These are phyloP conservation scores for Drosophila formosana DNA, from an alignment of 2,888 invertebrate species.

Conservation along the genomic window DNA sequence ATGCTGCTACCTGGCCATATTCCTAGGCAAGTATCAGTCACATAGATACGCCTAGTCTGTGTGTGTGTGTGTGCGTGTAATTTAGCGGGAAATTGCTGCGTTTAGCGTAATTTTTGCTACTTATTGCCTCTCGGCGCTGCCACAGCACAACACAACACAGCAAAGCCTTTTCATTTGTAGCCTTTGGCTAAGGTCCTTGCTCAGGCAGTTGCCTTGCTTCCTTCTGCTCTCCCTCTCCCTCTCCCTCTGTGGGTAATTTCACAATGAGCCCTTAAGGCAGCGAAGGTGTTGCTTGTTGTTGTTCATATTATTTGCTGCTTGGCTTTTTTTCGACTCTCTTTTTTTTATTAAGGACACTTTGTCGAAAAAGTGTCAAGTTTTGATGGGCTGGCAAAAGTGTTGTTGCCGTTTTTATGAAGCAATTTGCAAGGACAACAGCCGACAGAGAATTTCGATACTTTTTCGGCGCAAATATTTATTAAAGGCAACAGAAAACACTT, in stretches of 20 bases:
- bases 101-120: constrained; percentile 80
- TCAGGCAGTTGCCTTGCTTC: constrained; percentile 4
- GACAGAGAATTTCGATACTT: not conserved
- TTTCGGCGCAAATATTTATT: not conserved
- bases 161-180: constrained; percentile 53
- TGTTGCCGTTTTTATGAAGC: constrained; percentile 30
- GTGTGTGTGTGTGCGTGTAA: constrained; percentile 52
- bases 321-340: constrained; percentile 29
- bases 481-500: not conserved
- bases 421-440: constrained; percentile 7
- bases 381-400: constrained; percentile 59
- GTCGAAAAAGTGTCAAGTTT: constrained; percentile 65
- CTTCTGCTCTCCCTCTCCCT: not conserved
- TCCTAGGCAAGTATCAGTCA: constrained; percentile 16
- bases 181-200: constrained; percentile 51
- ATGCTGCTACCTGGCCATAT: constrained; percentile 44
- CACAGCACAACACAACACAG: not conserved
- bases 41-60: constrained; percentile 22
- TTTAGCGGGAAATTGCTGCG: constrained; percentile 77
- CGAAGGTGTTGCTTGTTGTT: constrained; percentile 49
- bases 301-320: constrained; percentile 21
- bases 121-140: constrained; percentile 73
- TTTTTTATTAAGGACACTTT: constrained; percentile 18
- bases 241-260: constrained; percentile 11
- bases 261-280: constrained; percentile 24